Evolutionary conservation across 2,797 vertebrate species (phyloP).

Genomic region (Spinus olivaceus): DNA sequence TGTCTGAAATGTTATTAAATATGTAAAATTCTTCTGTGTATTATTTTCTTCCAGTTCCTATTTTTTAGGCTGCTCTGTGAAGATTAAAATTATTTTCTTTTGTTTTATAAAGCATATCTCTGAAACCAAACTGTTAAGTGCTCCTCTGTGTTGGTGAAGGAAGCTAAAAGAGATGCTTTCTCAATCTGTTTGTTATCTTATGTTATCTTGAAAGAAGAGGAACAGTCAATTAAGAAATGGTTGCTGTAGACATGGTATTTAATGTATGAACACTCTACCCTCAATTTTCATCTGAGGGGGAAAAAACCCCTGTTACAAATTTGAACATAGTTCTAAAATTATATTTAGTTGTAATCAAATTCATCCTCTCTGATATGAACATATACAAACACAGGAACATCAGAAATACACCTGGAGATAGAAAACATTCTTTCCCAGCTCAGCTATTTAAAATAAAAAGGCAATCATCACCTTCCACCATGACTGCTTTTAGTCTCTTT

Average conservation of each 20-base stretch:
- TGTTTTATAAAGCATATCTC: neutral
- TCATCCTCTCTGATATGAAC: neutral
- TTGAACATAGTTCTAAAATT: neutral
- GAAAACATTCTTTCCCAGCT: neutral
- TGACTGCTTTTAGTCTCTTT: neutral
- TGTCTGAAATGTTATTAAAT: neutral
- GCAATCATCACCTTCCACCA: neutral
- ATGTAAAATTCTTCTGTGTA: neutral
- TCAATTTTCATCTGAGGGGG: neutral
- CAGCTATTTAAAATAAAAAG: neutral
- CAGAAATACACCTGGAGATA: neutral
- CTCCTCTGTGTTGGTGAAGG: neutral
- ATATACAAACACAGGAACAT: neutral
- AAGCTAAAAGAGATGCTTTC: neutral
- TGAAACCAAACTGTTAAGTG: neutral
- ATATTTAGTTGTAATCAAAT: neutral
- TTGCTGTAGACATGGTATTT: neutral
- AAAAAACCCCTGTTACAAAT: fast-evolving
- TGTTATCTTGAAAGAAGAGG: neutral
- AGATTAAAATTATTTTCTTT: neutral
- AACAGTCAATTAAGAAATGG: neutral
- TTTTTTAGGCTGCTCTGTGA: neutral
- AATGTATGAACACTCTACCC: neutral
- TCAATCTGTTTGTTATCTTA: neutral
- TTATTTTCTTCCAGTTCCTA: neutral